Base-by-base conservation (phyloP, 1,140 invertebrate genomes). In the Wiebesia pumilae region DNA sequence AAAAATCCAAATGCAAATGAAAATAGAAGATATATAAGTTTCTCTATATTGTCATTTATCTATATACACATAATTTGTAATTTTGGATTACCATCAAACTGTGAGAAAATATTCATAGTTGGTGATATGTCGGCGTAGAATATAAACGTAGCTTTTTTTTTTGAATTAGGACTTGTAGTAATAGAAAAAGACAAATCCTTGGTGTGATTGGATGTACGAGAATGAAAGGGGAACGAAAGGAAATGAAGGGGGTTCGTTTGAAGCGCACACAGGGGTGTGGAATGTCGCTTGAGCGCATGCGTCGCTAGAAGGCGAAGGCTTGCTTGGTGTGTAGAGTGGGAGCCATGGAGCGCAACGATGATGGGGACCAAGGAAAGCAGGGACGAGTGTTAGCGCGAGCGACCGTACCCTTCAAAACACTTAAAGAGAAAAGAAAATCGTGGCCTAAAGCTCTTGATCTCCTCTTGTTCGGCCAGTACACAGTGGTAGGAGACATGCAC, bases 321-420 rank as follows among this genome's bases (percentile, higher is more conserved):
- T 27, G 19, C 71, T 24, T 14, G 19, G 35, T 6, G 6, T 27
- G 38, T 7, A 43, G 30, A 19, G 24, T 0, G 0, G 73, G 33
- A 0, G 47, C 27, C 43, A 27, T 10, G 77, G 30, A 58, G 47
- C 51, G n/a, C 75, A 12, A 79, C 43, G 30, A 24, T 19, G 30
- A 33, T 27, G 30, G 19, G 14, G 65, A n/a, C 3, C 65, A 1
- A 33, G 65, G n/a, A 54, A 54, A 19, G 16, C 51, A 54, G 51
- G 51, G 51, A 54, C 65, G 30, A 67, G 65, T 10, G 65, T 33
- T 6, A 7, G 21, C 12, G 21, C 19, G 33, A 69, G 1, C 84
- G 69, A 51, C 79, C 79, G 77, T 86, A 79, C 79, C 84, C 84
- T 86, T 86, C 79, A 86, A 86, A 86, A 38, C 24, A 51, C 30